Conservation (phyloP, 2,888 invertebrate genomes). For the Siphlonurus alternatus region DNA sequence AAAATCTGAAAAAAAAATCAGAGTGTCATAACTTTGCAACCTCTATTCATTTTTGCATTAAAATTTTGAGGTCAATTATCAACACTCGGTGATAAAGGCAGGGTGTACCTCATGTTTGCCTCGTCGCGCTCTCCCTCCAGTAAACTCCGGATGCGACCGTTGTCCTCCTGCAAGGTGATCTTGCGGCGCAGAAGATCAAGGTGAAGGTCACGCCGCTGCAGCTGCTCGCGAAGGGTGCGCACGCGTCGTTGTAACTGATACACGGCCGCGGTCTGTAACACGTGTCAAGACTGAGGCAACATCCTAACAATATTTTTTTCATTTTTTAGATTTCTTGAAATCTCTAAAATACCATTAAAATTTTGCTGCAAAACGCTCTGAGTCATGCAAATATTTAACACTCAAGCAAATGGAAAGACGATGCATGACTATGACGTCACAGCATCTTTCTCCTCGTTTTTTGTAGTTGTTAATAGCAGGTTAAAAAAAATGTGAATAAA, state of each 20-base stretch:
- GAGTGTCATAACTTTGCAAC: too few species aligned
- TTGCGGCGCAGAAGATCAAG: conserved; percentile 78
- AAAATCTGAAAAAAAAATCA: too few species aligned
- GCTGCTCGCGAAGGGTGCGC: conserved; percentile 70
- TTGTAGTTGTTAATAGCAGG: too few species aligned
- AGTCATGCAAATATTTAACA: not conserved
- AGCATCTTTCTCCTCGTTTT: too few species aligned
- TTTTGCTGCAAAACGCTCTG: not conserved
- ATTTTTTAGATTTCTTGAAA: too few species aligned
- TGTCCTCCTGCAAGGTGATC: conserved; percentile 66
- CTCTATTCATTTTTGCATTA: too few species aligned
- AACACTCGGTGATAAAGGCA: too few species aligned
- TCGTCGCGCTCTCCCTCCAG: conserved; percentile 35
- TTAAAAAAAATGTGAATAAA: too few species aligned
- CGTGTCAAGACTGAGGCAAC: too few species aligned
- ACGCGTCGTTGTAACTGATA: conserved; percentile 80
- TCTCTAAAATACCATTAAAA: not conserved
- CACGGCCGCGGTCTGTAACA: conserved; percentile 57
- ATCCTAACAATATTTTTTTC: conserved; percentile 8
- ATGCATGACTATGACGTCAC: too few species aligned
- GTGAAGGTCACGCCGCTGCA: conserved; percentile 82
- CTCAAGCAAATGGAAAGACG: too few species aligned
- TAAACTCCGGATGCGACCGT: conserved; percentile 40
- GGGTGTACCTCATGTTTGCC: conserved; percentile 28
- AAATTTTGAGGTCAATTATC: too few species aligned